Conservation (phyloP, 1,140 invertebrate species). For the Anoplophora glabripennis region DNA sequence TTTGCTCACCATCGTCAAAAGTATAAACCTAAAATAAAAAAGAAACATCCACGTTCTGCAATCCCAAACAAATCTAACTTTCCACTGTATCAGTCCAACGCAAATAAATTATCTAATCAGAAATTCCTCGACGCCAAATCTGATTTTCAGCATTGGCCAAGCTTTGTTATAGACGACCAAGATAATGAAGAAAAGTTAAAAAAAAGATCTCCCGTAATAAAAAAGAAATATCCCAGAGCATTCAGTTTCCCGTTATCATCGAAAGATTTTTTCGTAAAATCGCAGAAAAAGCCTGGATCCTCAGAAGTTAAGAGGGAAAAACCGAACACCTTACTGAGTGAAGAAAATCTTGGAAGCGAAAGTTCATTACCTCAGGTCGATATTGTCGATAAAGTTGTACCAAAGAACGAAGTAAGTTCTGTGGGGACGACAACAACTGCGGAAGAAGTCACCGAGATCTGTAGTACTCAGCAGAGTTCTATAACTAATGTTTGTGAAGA, state of each 20-base stretch:
- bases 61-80: no score
- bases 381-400: no score
- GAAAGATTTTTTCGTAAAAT: slow-evolving; percentile 5
- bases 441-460: neutral
- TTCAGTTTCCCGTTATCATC: slow-evolving; percentile 1
- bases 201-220: neutral
- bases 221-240: neutral
- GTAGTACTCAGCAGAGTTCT: neutral
- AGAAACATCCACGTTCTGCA: no score
- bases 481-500: neutral
- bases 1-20: no score
- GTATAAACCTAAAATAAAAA: no score
- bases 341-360: no score
- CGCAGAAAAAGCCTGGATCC: neutral
- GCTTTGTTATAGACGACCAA: slow-evolving; percentile 4
- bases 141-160: slow-evolving; percentile 6
- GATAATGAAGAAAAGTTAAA: slow-evolving; percentile 1
- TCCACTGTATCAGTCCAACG: no score
- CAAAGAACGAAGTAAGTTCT: no score
- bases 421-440: no score
- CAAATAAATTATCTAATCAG: neutral
- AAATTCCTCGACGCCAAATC: neutral
- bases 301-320: no score
- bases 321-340: no score
- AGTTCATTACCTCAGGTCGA: no score